phyloP scores from a whole-genome alignment of 2,797 vertebrate genomes.

The Rhabdophis nuchalis region DNA sequence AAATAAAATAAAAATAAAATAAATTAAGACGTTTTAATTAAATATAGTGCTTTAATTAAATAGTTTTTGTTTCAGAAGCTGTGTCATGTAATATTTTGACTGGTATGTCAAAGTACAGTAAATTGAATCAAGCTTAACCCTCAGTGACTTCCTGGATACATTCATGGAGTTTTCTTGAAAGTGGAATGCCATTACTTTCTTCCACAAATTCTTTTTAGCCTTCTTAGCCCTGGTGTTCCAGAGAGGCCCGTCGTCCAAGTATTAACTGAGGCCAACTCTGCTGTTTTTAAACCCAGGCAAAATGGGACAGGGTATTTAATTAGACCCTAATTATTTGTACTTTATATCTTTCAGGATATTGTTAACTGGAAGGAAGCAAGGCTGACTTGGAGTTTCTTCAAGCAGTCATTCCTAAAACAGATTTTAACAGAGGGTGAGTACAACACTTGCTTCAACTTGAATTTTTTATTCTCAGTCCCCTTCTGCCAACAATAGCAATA shows the following conservation, averaged over 20 bases:
- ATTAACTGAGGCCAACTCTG: background rate
- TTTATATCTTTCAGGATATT: conserved; percentile 74
- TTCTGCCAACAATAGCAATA: background rate
- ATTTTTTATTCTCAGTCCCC: background rate
- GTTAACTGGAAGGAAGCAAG: conserved; percentile 84
- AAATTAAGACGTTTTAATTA: background rate
- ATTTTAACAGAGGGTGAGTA: conserved; percentile 89
- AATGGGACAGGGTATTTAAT: background rate
- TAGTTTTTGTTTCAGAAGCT: background rate
- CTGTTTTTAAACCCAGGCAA: background rate
- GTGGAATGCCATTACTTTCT: background rate
- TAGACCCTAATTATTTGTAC: fast-evolving
- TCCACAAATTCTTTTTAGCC: background rate
- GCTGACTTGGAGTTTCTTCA: conserved; percentile 97
- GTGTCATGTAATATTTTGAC: background rate
- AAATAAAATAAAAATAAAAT: no score
- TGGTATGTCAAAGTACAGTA: background rate
- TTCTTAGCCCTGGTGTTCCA: background rate
- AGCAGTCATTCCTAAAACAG: conserved; percentile 97
- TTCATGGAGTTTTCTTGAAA: background rate
- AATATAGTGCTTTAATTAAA: background rate
- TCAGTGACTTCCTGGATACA: background rate
- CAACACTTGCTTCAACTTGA: background rate
- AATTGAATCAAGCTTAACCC: background rate
- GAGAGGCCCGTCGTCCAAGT: background rate